Evolutionary conservation across 2,113 vertebrate species (phyloP).

Genomic region (Illadopsis cleaveri): DNA sequence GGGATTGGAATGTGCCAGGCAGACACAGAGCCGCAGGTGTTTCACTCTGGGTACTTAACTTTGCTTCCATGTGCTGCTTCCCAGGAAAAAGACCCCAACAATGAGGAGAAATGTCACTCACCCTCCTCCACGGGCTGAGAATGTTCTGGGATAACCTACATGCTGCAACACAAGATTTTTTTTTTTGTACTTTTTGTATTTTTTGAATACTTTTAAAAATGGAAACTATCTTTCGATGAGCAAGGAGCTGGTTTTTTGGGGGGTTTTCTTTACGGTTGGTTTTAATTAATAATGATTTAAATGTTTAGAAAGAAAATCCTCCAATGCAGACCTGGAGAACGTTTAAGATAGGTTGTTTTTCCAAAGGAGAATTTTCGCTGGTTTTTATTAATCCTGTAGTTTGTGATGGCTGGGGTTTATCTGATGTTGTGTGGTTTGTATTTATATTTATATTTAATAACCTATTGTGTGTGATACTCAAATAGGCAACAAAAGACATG

Average conservation of each 20-base stretch:
- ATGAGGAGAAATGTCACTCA: background rate
- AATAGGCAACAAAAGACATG: background rate
- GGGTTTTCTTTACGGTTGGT: background rate
- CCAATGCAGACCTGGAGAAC: background rate
- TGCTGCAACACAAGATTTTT: background rate
- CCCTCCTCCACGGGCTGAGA: rapidly evolving
- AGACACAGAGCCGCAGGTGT: background rate
- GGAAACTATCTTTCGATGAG: background rate
- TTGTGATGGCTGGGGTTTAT: background rate
- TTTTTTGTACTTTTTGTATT: background rate
- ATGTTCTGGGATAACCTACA: background rate
- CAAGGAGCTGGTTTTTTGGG: rapidly evolving
- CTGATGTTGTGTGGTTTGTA: background rate
- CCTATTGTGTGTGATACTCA: background rate
- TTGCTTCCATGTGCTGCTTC: background rate
- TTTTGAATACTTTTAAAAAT: background rate
- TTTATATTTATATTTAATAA: background rate
- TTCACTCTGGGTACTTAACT: background rate
- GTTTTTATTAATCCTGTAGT: background rate
- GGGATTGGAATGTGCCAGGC: rapidly evolving
- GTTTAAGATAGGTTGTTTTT: background rate
- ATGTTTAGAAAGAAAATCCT: background rate
- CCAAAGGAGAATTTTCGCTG: background rate
- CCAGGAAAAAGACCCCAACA: background rate
- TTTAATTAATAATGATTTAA: slow-evolving; percentile 30